A percentile compares a stretch with the other conserved stretches of the same genome.
phyloP scores from a whole-genome alignment of 2,888 invertebrate species.

The Scaptomyza parva region DNA sequence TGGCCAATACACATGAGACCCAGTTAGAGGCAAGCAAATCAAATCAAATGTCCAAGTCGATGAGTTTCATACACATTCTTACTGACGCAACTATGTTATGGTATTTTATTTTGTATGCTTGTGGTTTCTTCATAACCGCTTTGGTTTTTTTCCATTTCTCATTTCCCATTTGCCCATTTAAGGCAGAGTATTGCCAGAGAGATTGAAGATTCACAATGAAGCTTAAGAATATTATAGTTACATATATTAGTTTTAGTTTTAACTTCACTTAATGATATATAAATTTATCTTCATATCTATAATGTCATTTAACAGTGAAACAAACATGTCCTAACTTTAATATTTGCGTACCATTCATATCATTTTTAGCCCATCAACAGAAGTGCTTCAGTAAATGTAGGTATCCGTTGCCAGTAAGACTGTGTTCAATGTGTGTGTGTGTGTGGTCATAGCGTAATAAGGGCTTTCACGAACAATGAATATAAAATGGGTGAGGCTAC shows the following conservation, averaged over 20 bases:
- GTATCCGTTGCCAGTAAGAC: neutral
- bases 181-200: no score
- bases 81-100: neutral
- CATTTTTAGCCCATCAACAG: neutral
- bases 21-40: constrained; percentile 37
- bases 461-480: neutral
- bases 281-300: no score
- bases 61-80: constrained; percentile 28
- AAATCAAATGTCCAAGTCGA: constrained; percentile 56
- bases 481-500: neutral
- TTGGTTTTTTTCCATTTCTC: no score
- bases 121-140: neutral
- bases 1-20: constrained; percentile 68
- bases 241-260: no score
- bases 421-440: neutral
- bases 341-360: no score
- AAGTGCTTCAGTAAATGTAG: neutral
- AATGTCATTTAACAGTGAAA: neutral
- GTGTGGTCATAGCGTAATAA: neutral
- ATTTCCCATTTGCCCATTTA: no score
- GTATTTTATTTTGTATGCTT: neutral
- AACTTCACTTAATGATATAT: no score
- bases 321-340: no score
- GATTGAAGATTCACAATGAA: no score
- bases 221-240: no score